Evolutionary conservation across 2,797 vertebrate genomes (phyloP), one percentile per base, ranked within the genome.

Genomic region (Melopsittacus undulatus): DNA sequence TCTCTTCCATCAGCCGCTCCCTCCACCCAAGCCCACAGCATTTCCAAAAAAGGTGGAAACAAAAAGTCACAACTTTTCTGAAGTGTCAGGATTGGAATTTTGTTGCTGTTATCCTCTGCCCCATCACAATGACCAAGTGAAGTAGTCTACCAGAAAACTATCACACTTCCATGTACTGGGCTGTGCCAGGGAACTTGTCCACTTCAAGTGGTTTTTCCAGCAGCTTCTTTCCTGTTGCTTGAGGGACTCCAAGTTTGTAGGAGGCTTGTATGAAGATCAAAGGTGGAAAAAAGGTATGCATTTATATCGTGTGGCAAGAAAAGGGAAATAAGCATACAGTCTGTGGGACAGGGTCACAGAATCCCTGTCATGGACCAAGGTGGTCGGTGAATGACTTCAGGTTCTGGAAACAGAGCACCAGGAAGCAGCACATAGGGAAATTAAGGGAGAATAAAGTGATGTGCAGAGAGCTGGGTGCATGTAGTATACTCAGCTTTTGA

Each of bases 361-460:
- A 92, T 82, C 49, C n/a, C 46, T 69, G 34, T 48, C 0, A 2
- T 66, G 63, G 54, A 88, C 34, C 17, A 54, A 94, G 59, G 11
- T 45, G 66, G 51, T 1, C 73, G 54, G 38, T 76, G 70, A 95
- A 93, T 38, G 43, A 81, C 56, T 90, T 87, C n/a, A 73, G 64
- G 52, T 88, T 90, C 75, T 95, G 70, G 54, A 91, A 90, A 75
- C 0, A 66, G 70, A 64, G 40, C 0, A 7, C 48, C 80, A 93
- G 90, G 90, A 94, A 75, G 70, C 16, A 11, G 73, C 80, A 92
- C 3, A 4, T 18, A 61, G 51, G 49, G 80, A 92, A 80, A 78
- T 83, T 59, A 84, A 77, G 30, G 66, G 68, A 51, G 92, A 89
- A 92, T 76, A 92, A 95, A 90, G 74, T 57, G 90, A 94, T 94